These are phyloP conservation scores for Triplophysa dalaica DNA, from an alignment of 2,113 vertebrate species.

Conservation along the genomic window DNA sequence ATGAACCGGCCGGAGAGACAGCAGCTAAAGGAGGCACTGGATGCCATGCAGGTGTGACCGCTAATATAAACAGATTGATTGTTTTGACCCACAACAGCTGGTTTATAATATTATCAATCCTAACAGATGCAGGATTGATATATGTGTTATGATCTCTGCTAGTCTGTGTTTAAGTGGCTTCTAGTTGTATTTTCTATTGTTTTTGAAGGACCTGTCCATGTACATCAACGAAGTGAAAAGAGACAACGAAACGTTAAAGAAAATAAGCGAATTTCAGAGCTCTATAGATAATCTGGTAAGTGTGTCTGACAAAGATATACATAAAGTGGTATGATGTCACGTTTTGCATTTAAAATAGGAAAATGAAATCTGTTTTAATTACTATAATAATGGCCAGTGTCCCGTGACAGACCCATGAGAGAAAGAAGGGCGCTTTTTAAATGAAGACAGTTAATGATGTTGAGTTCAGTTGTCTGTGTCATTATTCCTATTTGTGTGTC, in stretches of 20 bases:
- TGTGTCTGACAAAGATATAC: background rate
- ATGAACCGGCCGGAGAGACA: conserved; percentile 86
- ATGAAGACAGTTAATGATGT: too few relatives aligned
- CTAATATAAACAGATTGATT: background rate
- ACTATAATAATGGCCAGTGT: too few relatives aligned
- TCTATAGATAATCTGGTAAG: conserved; percentile 97
- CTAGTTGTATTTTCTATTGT: background rate
- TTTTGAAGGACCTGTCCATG: conserved; percentile 93
- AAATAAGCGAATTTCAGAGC: conserved; percentile 96
- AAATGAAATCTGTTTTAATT: too few relatives aligned
- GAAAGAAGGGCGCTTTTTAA: too few relatives aligned
- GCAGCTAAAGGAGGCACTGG: conserved; percentile 92
- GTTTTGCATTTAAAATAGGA: too few relatives aligned
- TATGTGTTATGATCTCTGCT: background rate
- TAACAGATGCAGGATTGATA: background rate
- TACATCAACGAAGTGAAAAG: conserved; percentile 98
- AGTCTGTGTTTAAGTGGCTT: background rate
- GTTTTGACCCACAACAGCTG: background rate
- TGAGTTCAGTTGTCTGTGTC: too few relatives aligned
- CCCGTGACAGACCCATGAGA: too few relatives aligned
- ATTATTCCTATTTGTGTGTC: too few relatives aligned
- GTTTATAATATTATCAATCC: background rate
- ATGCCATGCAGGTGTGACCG: conserved; percentile 90
- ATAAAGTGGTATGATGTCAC: too few relatives aligned
- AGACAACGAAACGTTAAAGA: conserved; percentile 98